Evolutionary conservation across 1,140 invertebrate genomes (phyloP), one percentile per base, ranked within the genome.

Genomic region (Nomia melanderi): DNA sequence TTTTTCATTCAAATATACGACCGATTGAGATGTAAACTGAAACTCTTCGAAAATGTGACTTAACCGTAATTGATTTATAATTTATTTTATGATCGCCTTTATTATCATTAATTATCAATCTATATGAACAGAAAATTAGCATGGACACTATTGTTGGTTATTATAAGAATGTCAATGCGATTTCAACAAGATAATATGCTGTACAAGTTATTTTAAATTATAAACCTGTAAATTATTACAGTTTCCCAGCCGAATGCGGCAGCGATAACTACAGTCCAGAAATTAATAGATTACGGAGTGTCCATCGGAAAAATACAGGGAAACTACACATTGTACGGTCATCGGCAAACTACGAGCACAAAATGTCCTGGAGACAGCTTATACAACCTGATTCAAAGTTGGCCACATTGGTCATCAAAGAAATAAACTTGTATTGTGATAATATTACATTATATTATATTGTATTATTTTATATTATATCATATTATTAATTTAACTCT

Each of bases 351-450:
- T 5, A 65, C 73, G 7, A 1, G 53, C 1, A 94, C 93, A 0
- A 44, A 57, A 3, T 94, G 93, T 82, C 93, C 94, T 1, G 93
- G 94, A 36, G 81, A 92, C 6, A 89, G 86, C 29, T 86, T 95
- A 4, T 95, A 93, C 72, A 81, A 91, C 20, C 83, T 93, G 62
- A 93, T 95, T 31, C 86, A 93, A 85, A 92, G 87, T 0, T 94
- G 94, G 94, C 90, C 93, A 14, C 88, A 93, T 44, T 94, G 88
- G 88, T 65, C 81, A 0, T 17, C 56, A 12, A 36, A 1, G 5
- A 2, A 33, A 25, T 50, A 29, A 57, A 57, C 3, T 1, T 3
- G 23, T 11, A 41, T 36, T 23, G 1, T 11, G 9, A 36, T n/a
- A 9, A 27, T 27, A 5, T 25, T 23, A 23, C 33, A 33, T 11